These are phyloP conservation scores for Choloepus didactylus DNA, from an alignment of 2,797 vertebrate genomes.

Conservation along the genomic window DNA sequence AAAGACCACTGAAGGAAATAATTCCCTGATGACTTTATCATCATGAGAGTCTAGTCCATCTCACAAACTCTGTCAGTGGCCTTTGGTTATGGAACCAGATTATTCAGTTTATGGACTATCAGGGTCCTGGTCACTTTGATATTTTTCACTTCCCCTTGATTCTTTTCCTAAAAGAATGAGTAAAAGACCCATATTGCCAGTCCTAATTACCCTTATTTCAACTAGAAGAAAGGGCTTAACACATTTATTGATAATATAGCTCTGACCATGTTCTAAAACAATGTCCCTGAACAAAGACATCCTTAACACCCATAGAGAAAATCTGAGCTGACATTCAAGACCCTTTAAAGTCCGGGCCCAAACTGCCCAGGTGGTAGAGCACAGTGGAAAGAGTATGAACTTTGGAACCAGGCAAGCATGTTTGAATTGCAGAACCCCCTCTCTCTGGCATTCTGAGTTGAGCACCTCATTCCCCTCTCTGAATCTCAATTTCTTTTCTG, in stretches of 20 bases:
- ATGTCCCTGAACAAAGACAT: not conserved
- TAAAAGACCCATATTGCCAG: not conserved
- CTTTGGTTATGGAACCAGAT: not conserved
- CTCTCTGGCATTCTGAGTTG: not conserved
- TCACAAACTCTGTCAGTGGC: not conserved
- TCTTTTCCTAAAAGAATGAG: not conserved
- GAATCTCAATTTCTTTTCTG: not conserved
- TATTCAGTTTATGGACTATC: not conserved
- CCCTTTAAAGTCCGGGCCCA: not conserved
- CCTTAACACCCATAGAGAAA: not conserved
- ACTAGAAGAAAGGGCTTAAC: not conserved
- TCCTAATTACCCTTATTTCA: not conserved
- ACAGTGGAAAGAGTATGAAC: accelerated
- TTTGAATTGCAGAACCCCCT: not conserved
- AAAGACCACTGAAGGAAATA: not conserved
- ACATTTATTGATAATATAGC: not conserved
- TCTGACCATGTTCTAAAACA: not conserved
- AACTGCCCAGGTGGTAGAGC: not conserved
- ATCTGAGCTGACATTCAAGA: not conserved
- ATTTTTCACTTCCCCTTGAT: not conserved
- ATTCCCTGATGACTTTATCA: not conserved
- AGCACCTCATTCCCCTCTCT: not conserved
- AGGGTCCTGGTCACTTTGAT: not conserved
- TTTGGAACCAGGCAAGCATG: not conserved
- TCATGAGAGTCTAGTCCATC: not conserved